phyloP scores from a whole-genome alignment of 2,113 vertebrate species.

The Rhinolophus ferrumequinum region DNA sequence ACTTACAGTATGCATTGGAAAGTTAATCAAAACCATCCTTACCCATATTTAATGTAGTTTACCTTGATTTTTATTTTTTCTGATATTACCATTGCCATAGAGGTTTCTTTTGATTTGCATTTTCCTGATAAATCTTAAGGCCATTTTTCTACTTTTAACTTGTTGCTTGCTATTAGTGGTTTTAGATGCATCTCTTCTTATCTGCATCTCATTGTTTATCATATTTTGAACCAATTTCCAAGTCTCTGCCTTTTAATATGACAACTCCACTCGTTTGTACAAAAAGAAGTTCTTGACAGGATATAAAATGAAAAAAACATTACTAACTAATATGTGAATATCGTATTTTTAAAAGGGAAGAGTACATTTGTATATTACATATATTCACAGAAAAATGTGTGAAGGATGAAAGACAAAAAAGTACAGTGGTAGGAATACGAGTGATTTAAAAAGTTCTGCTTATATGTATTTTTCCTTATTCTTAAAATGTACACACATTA shows the following conservation, averaged over 20 bases:
- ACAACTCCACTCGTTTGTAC: constrained; percentile 63
- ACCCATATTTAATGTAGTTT: constrained; percentile 70
- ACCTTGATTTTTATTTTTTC: not conserved
- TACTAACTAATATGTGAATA: constrained; percentile 54
- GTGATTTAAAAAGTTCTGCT: constrained; percentile 47
- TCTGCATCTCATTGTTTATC: not conserved
- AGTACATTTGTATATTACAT: constrained; percentile 58
- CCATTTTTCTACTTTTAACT: not conserved
- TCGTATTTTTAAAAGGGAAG: constrained; percentile 68
- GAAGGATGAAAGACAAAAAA: constrained; percentile 45
- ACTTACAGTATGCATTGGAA: constrained; percentile 66
- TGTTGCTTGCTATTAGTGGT: constrained; percentile 47
- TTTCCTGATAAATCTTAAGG: constrained; percentile 41
- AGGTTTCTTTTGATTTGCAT: constrained; percentile 48
- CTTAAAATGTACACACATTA: constrained; percentile 51
- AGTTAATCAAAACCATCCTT: constrained; percentile 70
- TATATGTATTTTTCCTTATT: constrained; percentile 68
- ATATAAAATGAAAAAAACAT: constrained; percentile 54
- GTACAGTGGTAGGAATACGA: constrained; percentile 9
- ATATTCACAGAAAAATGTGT: constrained; percentile 55
- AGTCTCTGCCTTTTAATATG: constrained; percentile 56
- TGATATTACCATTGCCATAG: constrained; percentile 26
- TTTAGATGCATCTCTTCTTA: constrained; percentile 7
- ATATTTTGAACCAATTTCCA: constrained; percentile 52
- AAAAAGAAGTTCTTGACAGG: not conserved